Base-by-base conservation (phyloP, 2,888 invertebrate genomes). In the Sipha maydis region DNA sequence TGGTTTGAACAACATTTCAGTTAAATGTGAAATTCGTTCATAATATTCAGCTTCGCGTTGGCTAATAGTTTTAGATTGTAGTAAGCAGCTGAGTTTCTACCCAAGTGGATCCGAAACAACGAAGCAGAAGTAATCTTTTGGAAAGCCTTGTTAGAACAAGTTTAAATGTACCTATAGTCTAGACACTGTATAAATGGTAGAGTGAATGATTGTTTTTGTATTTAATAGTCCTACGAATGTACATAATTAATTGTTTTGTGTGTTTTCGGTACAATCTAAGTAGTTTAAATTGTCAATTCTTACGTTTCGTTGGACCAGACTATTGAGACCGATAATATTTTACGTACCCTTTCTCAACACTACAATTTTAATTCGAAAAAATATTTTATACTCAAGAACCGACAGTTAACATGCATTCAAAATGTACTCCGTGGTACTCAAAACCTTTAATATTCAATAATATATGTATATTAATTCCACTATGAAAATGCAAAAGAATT, bases 101-200 rank as follows among this genome's bases (percentile, higher is more conserved):
- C 25, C 4, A 8, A 61, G 61, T 25, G 61, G 21, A 61, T 61
- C 25, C 9, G 61, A 25, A 25, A 79, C 25, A 25, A 31, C 25
- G 25, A 56, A 25, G 25, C 79, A 34, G 21, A 34, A 56, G 78
- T 34, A 34, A 79, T 56, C 56, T 56, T 79, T 61, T 25, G 79
- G 56, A 79, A 79, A 79, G 21, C 56, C 79, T 79, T 34, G 79
- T 79, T 79, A 5, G 56, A 14, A 79, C 78, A 56, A 79, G 56
- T 79, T 79, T 56, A 14, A 28, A 78, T 21, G 54, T 54, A 77
- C 17, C 28, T 21, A 41, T 3, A 41, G 41, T 41, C 41, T 41
- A 41, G 41, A 41, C 41, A 41, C 8, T 41, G 9, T 41, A 41
- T 9, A 41, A 9, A 56, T 31, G 17, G 31, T 8, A 54, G 8